These are phyloP conservation scores for Loxodonta africana DNA, from an alignment of 2,113 vertebrate genomes.

Conservation along the genomic window DNA sequence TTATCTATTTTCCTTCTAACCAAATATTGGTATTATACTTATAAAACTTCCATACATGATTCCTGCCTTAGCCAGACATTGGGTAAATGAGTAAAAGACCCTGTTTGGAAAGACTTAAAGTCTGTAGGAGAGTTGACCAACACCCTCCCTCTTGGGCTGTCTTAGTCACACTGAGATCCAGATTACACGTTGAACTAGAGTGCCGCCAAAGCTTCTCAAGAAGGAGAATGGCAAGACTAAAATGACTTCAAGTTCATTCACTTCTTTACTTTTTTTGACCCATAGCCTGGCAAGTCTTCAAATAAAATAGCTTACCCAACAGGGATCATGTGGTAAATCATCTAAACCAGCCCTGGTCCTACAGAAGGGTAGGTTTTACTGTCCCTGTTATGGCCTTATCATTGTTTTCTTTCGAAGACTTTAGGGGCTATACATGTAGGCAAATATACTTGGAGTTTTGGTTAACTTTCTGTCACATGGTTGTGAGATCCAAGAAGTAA, in stretches of 20 bases:
- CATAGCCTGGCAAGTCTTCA: not conserved
- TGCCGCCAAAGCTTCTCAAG: not conserved
- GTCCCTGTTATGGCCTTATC: not conserved
- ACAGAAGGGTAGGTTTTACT: not conserved
- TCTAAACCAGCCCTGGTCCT: not conserved
- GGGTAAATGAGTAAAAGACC: not conserved
- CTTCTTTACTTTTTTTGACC: not conserved
- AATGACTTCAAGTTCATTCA: not conserved
- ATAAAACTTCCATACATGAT: not conserved
- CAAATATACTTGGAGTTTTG: not conserved
- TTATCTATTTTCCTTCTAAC: not conserved
- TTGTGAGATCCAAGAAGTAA: not conserved
- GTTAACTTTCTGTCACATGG: not conserved
- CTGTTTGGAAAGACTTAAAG: not conserved
- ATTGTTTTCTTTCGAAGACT: not conserved
- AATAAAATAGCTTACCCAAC: not conserved
- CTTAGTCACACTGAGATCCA: not conserved
- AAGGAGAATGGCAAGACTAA: not conserved
- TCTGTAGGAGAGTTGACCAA: not conserved
- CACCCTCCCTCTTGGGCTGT: not conserved
- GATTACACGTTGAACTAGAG: not conserved
- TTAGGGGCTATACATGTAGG: not conserved
- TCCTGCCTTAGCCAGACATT: not conserved
- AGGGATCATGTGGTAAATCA: not conserved
- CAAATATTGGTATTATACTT: slow-evolving; percentile 18